phyloP scores from a whole-genome alignment of 2,797 vertebrate genomes.

The Pagetopsis macropterus region DNA sequence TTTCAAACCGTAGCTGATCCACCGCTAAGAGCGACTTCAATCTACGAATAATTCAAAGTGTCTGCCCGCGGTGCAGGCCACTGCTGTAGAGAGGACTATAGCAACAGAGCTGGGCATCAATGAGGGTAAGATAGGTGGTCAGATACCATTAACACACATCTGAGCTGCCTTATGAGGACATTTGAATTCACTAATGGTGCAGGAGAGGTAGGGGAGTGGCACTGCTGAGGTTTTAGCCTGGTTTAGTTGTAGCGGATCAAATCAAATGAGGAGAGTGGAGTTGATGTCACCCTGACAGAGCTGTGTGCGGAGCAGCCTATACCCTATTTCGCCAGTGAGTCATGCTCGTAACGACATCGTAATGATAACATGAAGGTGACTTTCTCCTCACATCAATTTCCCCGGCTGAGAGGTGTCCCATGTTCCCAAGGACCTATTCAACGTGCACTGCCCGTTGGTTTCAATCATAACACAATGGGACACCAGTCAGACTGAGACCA shows the following conservation, averaged over 20 bases:
- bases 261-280: slow-evolving; percentile 27
- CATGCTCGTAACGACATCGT: slow-evolving; percentile 44
- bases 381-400: slow-evolving; percentile 76
- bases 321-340: slow-evolving; percentile 64
- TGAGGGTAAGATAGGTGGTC: slow-evolving; percentile 25
- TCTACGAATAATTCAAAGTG: slow-evolving; percentile 77
- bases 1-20: slow-evolving; percentile 51
- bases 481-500: slow-evolving; percentile 43
- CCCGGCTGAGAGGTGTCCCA: slow-evolving; percentile 39
- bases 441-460: slow-evolving; percentile 52
- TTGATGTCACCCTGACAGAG: slow-evolving; percentile 48
- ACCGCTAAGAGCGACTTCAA: slow-evolving; percentile 54
- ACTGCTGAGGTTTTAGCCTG: slow-evolving; percentile 30
- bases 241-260: slow-evolving; percentile 30
- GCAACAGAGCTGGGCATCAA: slow-evolving; percentile 39
- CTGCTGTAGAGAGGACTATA: slow-evolving; percentile 51
- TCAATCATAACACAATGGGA: slow-evolving; percentile 53
- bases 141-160: slow-evolving; percentile 29
- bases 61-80: slow-evolving; percentile 63
- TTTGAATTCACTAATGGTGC: slow-evolving; percentile 9
- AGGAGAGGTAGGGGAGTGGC: background rate
- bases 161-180: slow-evolving; percentile 23
- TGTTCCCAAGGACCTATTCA: slow-evolving; percentile 70
- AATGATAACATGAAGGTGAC: slow-evolving; percentile 80
- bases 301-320: slow-evolving; percentile 9